Conservation (phyloP, 1,140 invertebrate genomes). For the Phenacoccus solenopsis region DNA sequence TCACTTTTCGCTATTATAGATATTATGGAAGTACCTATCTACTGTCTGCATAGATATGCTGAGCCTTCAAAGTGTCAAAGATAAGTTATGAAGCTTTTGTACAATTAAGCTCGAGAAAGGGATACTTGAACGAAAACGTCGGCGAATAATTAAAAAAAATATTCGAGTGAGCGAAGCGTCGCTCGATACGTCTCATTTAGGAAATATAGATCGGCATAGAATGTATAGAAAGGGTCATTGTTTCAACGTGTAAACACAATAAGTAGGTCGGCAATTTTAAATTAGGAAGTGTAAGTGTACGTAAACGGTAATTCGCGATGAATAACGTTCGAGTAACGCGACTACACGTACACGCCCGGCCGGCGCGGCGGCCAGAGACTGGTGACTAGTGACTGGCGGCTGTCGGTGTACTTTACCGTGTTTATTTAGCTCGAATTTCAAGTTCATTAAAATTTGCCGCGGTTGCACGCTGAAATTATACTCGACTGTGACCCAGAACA, state of each 20-base stretch:
- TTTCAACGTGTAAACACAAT: not conserved
- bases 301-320: not conserved
- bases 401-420: no score
- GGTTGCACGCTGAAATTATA: not conserved
- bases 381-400: no score
- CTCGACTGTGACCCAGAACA: not conserved
- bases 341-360: not conserved
- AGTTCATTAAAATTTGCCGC: not conserved
- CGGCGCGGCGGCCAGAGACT: not conserved
- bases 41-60: no score
- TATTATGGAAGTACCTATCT: no score
- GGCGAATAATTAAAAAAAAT: no score
- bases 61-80: no score
- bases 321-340: not conserved
- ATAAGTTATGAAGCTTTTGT: no score
- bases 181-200: no score
- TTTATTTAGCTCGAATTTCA: not conserved
- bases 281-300: not conserved
- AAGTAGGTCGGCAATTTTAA: not conserved
- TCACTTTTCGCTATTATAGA: no score
- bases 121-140: no score
- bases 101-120: no score
- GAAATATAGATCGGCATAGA: not conserved
- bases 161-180: no score
- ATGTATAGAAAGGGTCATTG: not conserved